phyloP scores from a whole-genome alignment of 2,888 invertebrate species.

The Microplitis manilae region DNA sequence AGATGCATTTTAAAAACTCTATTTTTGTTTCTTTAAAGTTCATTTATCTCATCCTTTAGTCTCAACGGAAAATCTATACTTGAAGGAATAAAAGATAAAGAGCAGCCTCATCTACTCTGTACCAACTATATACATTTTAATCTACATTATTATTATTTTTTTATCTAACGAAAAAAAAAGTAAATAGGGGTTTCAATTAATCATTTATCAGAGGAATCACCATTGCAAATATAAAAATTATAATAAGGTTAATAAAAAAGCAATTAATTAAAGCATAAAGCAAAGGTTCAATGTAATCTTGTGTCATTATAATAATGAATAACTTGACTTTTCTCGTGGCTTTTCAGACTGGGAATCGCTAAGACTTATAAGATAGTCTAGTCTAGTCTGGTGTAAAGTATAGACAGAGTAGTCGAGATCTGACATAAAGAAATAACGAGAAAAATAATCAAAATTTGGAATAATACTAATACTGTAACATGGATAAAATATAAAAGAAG shows the following conservation, averaged over 20 bases:
- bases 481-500: slow-evolving; percentile 5
- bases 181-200: background rate
- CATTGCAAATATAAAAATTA: background rate
- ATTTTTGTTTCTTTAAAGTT: slow-evolving; percentile 10
- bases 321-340: slow-evolving; percentile 18
- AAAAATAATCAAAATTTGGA: background rate
- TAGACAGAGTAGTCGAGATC: background rate
- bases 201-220: background rate
- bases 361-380: slow-evolving; percentile 30
- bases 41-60: slow-evolving; percentile 53
- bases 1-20: slow-evolving; percentile 46
- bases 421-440: slow-evolving; percentile 25
- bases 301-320: slow-evolving; percentile 20
- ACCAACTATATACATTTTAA: too few species aligned
- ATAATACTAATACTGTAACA: too few species aligned
- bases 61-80: slow-evolving; percentile 64
- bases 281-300: slow-evolving; percentile 13
- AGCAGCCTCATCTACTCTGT: background rate
- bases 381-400: background rate
- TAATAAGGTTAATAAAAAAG: background rate
- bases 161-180: too few species aligned
- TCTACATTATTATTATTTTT: too few species aligned
- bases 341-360: slow-evolving; percentile 28
- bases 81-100: slow-evolving; percentile 41
- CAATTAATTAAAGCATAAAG: slow-evolving; percentile 6